Evolutionary conservation across 2,888 invertebrate genomes (phyloP), one percentile per base, ranked within the genome.

Genomic region (Yponomeuta evonymella): DNA sequence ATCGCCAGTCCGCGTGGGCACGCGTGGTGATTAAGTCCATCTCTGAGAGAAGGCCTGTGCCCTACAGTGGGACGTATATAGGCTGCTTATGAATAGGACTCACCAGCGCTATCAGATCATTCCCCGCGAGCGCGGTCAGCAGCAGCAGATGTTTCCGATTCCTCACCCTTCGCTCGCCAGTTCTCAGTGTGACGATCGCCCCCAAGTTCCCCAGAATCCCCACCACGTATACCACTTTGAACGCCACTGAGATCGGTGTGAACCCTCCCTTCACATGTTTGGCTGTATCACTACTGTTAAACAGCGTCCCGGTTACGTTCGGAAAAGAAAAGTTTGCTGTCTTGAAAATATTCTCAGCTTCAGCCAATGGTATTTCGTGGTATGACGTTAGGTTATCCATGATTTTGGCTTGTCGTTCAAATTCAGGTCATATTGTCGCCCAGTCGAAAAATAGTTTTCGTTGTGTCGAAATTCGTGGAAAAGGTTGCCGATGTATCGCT

Each of bases 121-220:
- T 97, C 70, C 93, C 94, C 48, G 96, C 95, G 75, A 97, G 86
- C 76, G 96, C 96, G 43, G 96, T 95, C 72, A 96, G 87, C 94
- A 97, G 94, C 78, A 97, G 88, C 76, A 96, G 93, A 86, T 97
- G 97, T 83, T 97, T 96, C 75, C 95, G 94, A 82, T 97, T 97
- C 78, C 96, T 93, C 64, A 95, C 94, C 79, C 95, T 94, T 75
- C 95, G 93, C 84, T 96, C 95, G 0, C 94, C 94, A 73, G 94
- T 93, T 77, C 95, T 92, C 77, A 97, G 92, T 74, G 96, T 95
- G 70, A 95, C 87, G 70, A 97, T 93, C 8, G 97, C 97, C n/a
- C 95, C 93, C 11, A 95, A 90, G 79, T 97, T 97, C 5, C 96
- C 97, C 43, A 95, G 76, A 58, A 95, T 94, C 1, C 97, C 97